Evolutionary conservation across 2,113 vertebrate genomes (phyloP).

Genomic region (Plestiodon gilberti): DNA sequence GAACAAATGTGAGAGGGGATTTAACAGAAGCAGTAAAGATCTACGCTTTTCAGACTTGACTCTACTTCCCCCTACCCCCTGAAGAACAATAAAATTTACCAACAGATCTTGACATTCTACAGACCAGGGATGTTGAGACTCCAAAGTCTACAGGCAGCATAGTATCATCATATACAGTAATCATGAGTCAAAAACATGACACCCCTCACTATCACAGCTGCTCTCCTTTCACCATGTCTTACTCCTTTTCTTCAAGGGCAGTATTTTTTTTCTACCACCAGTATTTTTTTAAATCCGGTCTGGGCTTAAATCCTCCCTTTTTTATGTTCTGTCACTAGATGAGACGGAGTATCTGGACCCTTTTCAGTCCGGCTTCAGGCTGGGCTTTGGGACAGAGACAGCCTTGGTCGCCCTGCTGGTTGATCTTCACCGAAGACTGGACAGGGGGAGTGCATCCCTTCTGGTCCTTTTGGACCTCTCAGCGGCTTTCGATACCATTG

Average conservation of each 20-base stretch:
- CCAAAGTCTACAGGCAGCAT: neutral
- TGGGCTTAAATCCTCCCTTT: neutral
- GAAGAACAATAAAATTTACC: neutral
- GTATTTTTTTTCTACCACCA: too few relatives aligned
- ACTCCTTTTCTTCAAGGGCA: too few relatives aligned
- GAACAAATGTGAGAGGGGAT: conserved; percentile 56
- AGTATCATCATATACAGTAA: neutral
- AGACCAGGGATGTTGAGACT: neutral
- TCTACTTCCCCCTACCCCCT: neutral
- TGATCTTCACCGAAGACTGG: too few relatives aligned
- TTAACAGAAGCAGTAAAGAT: conserved; percentile 58
- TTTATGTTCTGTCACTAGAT: neutral
- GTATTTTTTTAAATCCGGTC: neutral
- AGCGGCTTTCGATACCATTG: too few relatives aligned
- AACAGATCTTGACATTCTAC: neutral
- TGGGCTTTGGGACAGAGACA: too few relatives aligned
- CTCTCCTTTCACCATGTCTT: neutral
- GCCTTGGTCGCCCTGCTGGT: too few relatives aligned
- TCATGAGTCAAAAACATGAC: neutral
- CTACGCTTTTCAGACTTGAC: conserved; percentile 38
- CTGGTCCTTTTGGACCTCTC: too few relatives aligned
- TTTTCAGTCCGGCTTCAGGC: too few relatives aligned
- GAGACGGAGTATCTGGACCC: too few relatives aligned
- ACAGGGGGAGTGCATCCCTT: too few relatives aligned
- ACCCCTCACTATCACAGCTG: neutral